These are phyloP conservation scores for Trachelus troglodyta DNA, from an alignment of 2,888 invertebrate genomes.

Conservation along the genomic window DNA sequence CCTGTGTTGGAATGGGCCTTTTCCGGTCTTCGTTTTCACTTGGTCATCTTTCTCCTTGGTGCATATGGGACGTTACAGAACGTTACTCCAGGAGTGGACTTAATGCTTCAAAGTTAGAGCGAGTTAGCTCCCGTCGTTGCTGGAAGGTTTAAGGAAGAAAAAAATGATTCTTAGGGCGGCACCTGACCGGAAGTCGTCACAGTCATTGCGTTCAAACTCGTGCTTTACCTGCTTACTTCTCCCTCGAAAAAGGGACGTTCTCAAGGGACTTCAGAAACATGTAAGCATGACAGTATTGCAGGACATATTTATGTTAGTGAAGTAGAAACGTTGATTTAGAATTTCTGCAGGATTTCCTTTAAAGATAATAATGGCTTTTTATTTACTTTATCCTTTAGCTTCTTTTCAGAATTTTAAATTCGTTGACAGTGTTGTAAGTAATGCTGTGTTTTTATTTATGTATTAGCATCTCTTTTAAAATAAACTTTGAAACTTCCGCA, in stretches of 20 bases:
- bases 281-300: background rate
- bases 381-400: background rate
- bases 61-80: background rate
- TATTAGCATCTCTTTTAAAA: background rate
- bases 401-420: background rate
- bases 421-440: background rate
- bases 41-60: background rate
- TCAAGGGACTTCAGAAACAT: background rate
- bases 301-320: background rate
- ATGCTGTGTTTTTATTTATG: background rate
- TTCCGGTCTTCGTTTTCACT: conserved; percentile 25
- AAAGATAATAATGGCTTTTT: background rate
- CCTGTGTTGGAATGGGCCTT: conserved; percentile 5
- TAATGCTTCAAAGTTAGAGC: conserved; percentile 10
- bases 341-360: background rate
- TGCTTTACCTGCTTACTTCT: conserved; percentile 41
- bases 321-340: background rate
- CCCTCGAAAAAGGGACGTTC: conserved; percentile 26
- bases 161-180: conserved; percentile 56
- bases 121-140: background rate
- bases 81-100: conserved; percentile 9
- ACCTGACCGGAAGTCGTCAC: conserved; percentile 65
- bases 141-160: conserved; percentile 14
- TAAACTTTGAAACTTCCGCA: background rate
- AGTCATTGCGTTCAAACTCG: conserved; percentile 61